Evolutionary conservation across 1,140 invertebrate genomes (phyloP).

Genomic region (Littorina saxatilis): DNA sequence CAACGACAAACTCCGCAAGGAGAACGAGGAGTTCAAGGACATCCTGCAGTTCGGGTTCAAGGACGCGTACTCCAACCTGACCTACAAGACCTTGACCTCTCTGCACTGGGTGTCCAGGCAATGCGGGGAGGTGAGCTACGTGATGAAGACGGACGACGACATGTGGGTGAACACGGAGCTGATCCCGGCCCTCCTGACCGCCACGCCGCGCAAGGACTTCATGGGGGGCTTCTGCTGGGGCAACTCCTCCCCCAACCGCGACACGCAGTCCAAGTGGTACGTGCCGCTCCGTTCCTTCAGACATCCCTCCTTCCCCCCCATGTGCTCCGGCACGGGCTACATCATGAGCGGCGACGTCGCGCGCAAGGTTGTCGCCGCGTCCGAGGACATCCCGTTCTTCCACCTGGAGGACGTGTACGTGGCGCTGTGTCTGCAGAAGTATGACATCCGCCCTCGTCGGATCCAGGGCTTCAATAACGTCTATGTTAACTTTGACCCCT

Average conservation of each 20-base stretch:
- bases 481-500: constrained; percentile 39
- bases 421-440: constrained; percentile 56
- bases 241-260: constrained; percentile 55
- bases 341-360: constrained; percentile 71
- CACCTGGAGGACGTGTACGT: constrained; percentile 74
- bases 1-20: constrained; percentile 66
- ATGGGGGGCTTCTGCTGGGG: constrained; percentile 55
- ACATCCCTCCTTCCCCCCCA: constrained; percentile 68
- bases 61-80: constrained; percentile 66
- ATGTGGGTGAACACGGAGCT: constrained; percentile 86
- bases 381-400: constrained; percentile 64
- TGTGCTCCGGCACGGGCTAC: constrained; percentile 74
- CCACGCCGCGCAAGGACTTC: constrained; percentile 25
- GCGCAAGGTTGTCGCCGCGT: constrained; percentile 60
- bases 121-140: constrained; percentile 82
- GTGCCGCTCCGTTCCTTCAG: constrained; percentile 67
- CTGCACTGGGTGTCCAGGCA: constrained; percentile 84
- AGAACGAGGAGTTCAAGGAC: constrained; percentile 76
- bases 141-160: constrained; percentile 94
- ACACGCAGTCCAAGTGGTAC: constrained; percentile 73
- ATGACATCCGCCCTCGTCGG: constrained; percentile 46
- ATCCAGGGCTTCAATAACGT: constrained; percentile 52
- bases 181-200: constrained; percentile 51
- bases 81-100: constrained; percentile 85
- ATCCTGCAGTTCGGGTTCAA: constrained; percentile 62